Percentiles rank a stretch among this genome's conserved stretches.
These are phyloP conservation scores for Istiophorus platypterus DNA, from an alignment of 2,113 vertebrate species.

Conservation along the genomic window DNA sequence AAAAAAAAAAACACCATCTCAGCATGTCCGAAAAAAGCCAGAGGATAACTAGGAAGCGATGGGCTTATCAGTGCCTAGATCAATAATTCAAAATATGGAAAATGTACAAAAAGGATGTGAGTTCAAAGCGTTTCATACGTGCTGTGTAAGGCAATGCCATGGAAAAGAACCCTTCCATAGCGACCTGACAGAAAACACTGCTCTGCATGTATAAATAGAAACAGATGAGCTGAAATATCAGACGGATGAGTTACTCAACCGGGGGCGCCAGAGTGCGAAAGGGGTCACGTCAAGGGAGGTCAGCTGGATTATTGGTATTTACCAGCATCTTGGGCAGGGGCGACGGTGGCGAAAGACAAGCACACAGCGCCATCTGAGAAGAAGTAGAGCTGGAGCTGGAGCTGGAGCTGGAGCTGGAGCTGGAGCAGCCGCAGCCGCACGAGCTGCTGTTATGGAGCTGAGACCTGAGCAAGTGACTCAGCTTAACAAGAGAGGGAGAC, in stretches of 20 bases:
- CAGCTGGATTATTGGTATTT: constrained; percentile 66
- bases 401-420: background rate
- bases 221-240: constrained; percentile 58
- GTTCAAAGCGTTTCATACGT: too few relatives aligned
- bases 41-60: background rate
- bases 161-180: background rate
- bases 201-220: constrained; percentile 56
- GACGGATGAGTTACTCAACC: constrained; percentile 55
- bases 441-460: constrained; percentile 3
- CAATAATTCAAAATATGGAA: constrained; percentile 6
- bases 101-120: background rate
- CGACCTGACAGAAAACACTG: constrained; percentile 29
- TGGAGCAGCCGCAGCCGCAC: background rate
- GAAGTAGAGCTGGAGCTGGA: constrained; percentile 19
- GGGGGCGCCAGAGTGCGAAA: constrained; percentile 25
- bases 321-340: constrained; percentile 38
- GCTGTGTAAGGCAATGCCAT: background rate
- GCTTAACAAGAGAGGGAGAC: background rate
- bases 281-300: constrained; percentile 31
- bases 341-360: constrained; percentile 1
- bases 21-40: background rate
- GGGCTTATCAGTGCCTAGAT: background rate
- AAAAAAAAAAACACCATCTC: background rate
- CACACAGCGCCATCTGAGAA: background rate
- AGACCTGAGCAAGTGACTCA: constrained; percentile 1